phyloP scores from a whole-genome alignment of 2,113 vertebrate genomes.

The Fulmarus glacialis region DNA sequence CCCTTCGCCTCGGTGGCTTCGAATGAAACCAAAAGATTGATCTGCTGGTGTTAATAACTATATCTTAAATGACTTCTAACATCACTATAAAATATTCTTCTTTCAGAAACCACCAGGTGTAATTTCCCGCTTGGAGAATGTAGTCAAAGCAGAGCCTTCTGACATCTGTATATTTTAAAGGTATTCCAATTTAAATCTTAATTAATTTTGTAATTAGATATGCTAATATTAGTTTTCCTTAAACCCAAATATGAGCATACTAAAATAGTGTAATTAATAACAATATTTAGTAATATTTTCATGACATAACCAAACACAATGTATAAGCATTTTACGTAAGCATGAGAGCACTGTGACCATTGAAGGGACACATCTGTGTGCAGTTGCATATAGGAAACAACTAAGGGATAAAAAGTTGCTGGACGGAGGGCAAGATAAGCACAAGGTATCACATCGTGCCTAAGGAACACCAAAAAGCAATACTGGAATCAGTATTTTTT shows the following conservation, averaged over 20 bases:
- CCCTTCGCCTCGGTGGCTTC: too few species aligned
- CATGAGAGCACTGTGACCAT: neutral
- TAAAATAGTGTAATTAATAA: neutral
- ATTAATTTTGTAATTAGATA: neutral
- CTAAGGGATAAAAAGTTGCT: neutral
- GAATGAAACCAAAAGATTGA: neutral
- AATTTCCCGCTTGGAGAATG: neutral
- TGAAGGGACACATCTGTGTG: neutral
- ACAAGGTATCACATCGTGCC: neutral
- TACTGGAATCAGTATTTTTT: neutral
- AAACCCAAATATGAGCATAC: neutral
- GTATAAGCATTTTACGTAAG: neutral
- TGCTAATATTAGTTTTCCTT: neutral
- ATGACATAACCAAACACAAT: neutral
- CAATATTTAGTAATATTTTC: neutral
- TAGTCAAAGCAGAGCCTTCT: neutral
- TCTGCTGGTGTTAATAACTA: neutral
- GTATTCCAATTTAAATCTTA: neutral
- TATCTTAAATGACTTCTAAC: neutral
- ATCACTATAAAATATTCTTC: neutral
- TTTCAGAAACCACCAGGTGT: neutral
- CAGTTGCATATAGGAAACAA: neutral
- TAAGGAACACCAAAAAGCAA: neutral
- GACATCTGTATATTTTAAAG: neutral
- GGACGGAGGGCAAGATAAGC: neutral